A percentile compares a stretch with the other conserved stretches of the same genome.
phyloP scores from a whole-genome alignment of 2,888 invertebrate species.

The Epsilonema sp. region DNA sequence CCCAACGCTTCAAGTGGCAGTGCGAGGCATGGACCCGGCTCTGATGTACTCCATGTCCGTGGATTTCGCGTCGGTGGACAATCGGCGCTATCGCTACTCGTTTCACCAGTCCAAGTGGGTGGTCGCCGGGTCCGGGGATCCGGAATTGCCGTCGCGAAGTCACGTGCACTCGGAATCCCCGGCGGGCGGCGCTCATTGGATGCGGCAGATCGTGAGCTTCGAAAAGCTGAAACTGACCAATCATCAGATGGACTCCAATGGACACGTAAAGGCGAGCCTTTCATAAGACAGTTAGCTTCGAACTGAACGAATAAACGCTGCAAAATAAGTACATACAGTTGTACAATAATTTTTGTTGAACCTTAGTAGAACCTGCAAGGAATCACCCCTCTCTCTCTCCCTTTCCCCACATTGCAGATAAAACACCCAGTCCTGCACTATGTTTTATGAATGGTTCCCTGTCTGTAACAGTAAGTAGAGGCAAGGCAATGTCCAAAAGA shows the following conservation, averaged over 20 bases:
- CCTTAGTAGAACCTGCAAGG: too few relatives aligned
- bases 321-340: too few relatives aligned
- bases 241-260: conserved; percentile 88
- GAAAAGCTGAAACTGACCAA: conserved; percentile 96
- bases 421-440: too few relatives aligned
- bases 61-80: conserved; percentile 86
- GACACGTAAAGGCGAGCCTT: conserved; percentile 82
- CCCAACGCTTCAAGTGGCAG: conserved; percentile 79
- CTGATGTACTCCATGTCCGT: conserved; percentile 63
- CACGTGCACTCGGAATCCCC: conserved; percentile 92
- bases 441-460: too few relatives aligned
- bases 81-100: conserved; percentile 85
- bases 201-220: conserved; percentile 75
- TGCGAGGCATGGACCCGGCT: conserved; percentile 45
- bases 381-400: too few relatives aligned
- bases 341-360: too few relatives aligned
- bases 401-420: too few relatives aligned
- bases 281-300: too few relatives aligned
- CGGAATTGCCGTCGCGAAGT: conserved; percentile 48
- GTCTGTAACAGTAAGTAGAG: too few relatives aligned
- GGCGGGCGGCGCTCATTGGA: conserved; percentile 73
- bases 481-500: too few relatives aligned
- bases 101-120: conserved; percentile 96
- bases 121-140: conserved; percentile 93
- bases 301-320: too few relatives aligned